phyloP scores from a whole-genome alignment of 2,113 vertebrate species.

The Bos indicus region DNA sequence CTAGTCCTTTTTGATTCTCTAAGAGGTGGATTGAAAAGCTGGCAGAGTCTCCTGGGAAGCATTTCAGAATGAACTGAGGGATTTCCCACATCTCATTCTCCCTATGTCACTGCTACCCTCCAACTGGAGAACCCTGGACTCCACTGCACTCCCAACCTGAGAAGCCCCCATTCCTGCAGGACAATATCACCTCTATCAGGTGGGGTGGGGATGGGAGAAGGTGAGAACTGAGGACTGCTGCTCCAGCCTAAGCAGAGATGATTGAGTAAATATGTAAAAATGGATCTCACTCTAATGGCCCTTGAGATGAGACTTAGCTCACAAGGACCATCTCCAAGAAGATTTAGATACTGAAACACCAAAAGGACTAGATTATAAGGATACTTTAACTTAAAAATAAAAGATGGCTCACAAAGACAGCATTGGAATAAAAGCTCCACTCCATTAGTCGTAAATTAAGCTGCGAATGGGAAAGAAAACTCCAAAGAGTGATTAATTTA shows the following conservation, averaged over 20 bases:
- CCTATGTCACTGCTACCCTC: neutral
- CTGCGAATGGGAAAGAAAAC: neutral
- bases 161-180: neutral
- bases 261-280: neutral
- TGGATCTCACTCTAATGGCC: neutral
- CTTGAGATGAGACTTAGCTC: neutral
- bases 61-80: neutral
- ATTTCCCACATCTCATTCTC: neutral
- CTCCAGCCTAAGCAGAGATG: neutral
- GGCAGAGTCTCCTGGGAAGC: neutral
- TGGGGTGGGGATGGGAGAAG: neutral
- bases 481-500: constrained; percentile 6
- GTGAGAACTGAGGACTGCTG: neutral
- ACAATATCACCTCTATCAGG: neutral
- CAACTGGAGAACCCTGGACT: neutral
- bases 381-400: neutral
- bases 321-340: neutral
- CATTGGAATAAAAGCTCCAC: neutral
- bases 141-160: neutral
- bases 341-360: neutral
- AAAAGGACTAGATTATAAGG: neutral
- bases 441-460: constrained; percentile 24
- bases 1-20: neutral
- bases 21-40: neutral
- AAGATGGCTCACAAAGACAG: neutral